These are phyloP conservation scores for Micrastur ruficollis DNA, from an alignment of 2,797 vertebrate genomes.

Conservation along the genomic window DNA sequence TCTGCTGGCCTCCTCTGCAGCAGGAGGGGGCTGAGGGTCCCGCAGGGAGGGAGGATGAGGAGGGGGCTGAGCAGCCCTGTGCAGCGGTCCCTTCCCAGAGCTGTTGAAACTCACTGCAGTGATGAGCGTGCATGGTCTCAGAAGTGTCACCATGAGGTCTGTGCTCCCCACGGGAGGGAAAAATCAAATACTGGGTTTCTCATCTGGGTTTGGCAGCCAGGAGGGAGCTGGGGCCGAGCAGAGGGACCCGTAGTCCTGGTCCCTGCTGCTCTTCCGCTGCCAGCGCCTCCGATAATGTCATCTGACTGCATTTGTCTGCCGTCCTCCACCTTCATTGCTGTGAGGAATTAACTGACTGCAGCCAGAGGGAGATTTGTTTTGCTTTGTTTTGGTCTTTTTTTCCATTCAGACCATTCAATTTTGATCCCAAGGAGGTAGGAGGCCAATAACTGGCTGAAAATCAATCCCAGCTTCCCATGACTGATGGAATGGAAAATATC, in stretches of 20 bases:
- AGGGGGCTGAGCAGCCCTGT: background rate
- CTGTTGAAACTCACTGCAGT: background rate
- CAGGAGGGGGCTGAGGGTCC: background rate
- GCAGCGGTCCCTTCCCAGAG: background rate
- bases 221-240: background rate
- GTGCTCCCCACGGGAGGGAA: fast-evolving
- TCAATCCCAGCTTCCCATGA: slow-evolving; percentile 8
- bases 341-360: slow-evolving; percentile 39
- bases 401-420: slow-evolving; percentile 33
- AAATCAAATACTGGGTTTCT: background rate
- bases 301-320: slow-evolving; percentile 7
- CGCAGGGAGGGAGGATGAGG: background rate
- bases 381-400: slow-evolving; percentile 23
- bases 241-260: background rate
- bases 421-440: slow-evolving; percentile 54
- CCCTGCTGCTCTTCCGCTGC: background rate
- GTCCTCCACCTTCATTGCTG: background rate
- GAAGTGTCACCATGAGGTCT: background rate
- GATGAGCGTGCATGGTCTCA: background rate
- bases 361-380: slow-evolving; percentile 22
- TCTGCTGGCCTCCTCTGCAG: background rate
- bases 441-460: slow-evolving; percentile 59
- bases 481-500: slow-evolving; percentile 2
- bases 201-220: background rate
- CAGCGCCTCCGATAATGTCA: background rate